Evolutionary conservation across 2,113 vertebrate species (phyloP).

Genomic region (Hystrix cristata): DNA sequence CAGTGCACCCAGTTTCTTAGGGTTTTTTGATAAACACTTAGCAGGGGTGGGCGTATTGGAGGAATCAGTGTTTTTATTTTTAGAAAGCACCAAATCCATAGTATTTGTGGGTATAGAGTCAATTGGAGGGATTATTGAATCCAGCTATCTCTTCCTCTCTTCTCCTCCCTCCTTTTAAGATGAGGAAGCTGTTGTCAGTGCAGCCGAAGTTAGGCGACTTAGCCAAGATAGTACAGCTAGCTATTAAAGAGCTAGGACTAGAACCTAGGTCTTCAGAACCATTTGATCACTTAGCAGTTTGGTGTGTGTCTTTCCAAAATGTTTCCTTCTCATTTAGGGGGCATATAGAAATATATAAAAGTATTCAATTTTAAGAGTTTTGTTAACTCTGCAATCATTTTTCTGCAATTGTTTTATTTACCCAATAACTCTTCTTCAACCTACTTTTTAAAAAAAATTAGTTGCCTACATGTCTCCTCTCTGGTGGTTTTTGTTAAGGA

Average conservation of each 20-base stretch:
- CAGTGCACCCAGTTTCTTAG: neutral
- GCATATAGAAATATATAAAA: neutral
- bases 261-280: neutral
- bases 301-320: neutral
- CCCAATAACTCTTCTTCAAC: neutral
- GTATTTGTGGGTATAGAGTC: neutral
- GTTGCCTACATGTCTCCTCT: neutral
- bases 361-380: neutral
- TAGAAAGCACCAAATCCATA: neutral
- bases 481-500: neutral
- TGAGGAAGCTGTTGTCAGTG: neutral
- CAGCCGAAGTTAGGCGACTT: neutral
- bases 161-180: neutral
- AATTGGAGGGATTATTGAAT: neutral
- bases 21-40: neutral
- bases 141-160: neutral
- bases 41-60: neutral
- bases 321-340: neutral
- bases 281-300: neutral
- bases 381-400: neutral
- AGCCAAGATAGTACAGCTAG: neutral
- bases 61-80: neutral
- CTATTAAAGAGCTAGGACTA: neutral
- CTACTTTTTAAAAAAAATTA: neutral
- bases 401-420: neutral